Evolutionary conservation across 2,888 invertebrate species (phyloP).

Genomic region (Lingula anatina): DNA sequence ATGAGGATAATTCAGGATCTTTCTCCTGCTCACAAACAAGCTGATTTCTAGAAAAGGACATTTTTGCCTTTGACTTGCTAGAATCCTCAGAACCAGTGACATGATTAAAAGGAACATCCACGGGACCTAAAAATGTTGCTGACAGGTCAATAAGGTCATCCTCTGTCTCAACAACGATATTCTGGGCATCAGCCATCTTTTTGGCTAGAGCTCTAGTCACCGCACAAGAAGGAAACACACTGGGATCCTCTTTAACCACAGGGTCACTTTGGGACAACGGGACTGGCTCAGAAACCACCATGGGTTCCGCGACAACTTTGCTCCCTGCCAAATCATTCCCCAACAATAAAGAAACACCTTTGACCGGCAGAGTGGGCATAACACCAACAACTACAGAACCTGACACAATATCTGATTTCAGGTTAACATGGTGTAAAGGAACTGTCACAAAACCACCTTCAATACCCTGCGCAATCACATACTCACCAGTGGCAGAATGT

Average conservation of each 20-base stretch:
- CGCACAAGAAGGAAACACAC: constrained; percentile 1
- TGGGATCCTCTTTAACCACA: neutral
- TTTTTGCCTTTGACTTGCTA: too few species aligned
- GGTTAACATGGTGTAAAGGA: constrained; percentile 10
- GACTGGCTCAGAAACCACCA: neutral
- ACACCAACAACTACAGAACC: constrained; percentile 1
- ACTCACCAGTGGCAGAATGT: neutral
- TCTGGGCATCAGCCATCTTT: too few species aligned
- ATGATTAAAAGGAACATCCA: too few species aligned
- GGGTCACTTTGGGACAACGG: neutral
- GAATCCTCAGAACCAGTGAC: too few species aligned
- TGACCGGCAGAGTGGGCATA: neutral
- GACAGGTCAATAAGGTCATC: neutral
- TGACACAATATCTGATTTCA: constrained; percentile 1
- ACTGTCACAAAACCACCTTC: constrained; percentile 4
- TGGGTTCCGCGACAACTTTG: neutral
- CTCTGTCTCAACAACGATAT: neutral
- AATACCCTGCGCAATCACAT: neutral
- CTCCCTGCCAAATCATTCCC: constrained; percentile 1
- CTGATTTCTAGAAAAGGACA: neutral
- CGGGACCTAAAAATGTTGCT: neutral
- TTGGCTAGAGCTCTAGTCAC: neutral
- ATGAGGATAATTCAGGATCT: neutral
- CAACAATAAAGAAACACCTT: neutral
- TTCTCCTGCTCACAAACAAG: neutral